These are phyloP conservation scores for Ditula angustiorana DNA, from an alignment of 2,888 invertebrate genomes.

Conservation along the genomic window DNA sequence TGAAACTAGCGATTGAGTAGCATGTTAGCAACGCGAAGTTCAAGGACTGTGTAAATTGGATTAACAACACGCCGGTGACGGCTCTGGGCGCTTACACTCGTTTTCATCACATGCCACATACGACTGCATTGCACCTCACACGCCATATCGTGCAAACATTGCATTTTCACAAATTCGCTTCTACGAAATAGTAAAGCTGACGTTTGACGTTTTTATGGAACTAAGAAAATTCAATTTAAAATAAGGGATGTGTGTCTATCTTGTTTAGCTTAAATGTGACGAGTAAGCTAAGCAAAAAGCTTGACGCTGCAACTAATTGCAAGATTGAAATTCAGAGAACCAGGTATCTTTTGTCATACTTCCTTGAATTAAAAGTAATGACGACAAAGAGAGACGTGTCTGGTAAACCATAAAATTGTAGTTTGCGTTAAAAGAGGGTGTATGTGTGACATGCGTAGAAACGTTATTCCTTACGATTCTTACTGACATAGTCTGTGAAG, in stretches of 20 bases:
- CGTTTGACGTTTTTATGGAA: background rate
- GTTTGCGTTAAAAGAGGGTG: too few relatives aligned
- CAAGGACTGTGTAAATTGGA: slow-evolving; percentile 55
- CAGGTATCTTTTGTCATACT: background rate
- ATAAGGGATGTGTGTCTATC: too few relatives aligned
- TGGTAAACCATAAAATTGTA: too few relatives aligned
- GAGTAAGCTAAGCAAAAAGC: background rate
- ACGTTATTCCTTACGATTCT: too few relatives aligned
- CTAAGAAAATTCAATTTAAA: background rate
- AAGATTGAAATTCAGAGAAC: background rate
- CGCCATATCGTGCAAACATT: background rate
- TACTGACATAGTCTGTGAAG: too few relatives aligned
- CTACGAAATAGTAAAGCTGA: background rate
- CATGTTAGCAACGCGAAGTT: slow-evolving; percentile 37
- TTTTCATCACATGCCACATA: slow-evolving; percentile 6
- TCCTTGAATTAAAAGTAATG: background rate
- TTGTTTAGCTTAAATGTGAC: background rate
- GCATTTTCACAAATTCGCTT: background rate
- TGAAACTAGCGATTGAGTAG: slow-evolving; percentile 9
- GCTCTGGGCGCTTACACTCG: slow-evolving; percentile 15
- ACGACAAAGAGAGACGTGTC: too few relatives aligned
- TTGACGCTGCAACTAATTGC: background rate
- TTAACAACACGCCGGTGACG: slow-evolving; percentile 43
- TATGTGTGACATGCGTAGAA: too few relatives aligned
- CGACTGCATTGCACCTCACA: background rate